Conservation (phyloP, 2,113 vertebrate species). For the Macaca fascicularis region DNA sequence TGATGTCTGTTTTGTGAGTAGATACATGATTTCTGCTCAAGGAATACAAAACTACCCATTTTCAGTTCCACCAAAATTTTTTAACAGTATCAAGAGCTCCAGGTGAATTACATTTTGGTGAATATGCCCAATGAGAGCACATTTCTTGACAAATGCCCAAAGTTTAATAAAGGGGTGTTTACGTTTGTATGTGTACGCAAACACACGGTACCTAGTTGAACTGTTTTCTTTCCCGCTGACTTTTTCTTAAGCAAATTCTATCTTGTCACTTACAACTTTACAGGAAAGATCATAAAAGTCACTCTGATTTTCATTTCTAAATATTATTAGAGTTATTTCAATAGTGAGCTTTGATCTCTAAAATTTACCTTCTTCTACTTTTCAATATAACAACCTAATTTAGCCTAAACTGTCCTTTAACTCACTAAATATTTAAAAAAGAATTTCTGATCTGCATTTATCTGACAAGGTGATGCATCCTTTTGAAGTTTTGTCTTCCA, state of each 20-base stretch:
- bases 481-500: slow-evolving; percentile 65
- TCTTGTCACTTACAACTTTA: neutral
- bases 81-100: neutral
- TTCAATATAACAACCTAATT: slow-evolving; percentile 35
- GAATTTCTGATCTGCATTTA: slow-evolving; percentile 42
- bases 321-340: neutral
- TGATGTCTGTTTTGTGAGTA: neutral
- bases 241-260: neutral
- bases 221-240: neutral
- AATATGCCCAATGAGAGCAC: neutral
- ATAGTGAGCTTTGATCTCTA: neutral
- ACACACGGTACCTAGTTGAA: neutral
- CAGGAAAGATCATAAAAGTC: neutral
- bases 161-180: neutral
- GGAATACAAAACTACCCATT: neutral
- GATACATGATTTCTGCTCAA: neutral
- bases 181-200: neutral
- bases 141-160: neutral
- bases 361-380: neutral
- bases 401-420: slow-evolving; percentile 17
- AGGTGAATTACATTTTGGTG: neutral
- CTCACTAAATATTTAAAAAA: slow-evolving; percentile 20
- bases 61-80: slow-evolving; percentile 25
- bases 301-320: neutral
- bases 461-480: slow-evolving; percentile 53